Base-by-base conservation (phyloP, 92 coral and sea anemone genomes). In the Umimayanthus chanpuru region DNA sequence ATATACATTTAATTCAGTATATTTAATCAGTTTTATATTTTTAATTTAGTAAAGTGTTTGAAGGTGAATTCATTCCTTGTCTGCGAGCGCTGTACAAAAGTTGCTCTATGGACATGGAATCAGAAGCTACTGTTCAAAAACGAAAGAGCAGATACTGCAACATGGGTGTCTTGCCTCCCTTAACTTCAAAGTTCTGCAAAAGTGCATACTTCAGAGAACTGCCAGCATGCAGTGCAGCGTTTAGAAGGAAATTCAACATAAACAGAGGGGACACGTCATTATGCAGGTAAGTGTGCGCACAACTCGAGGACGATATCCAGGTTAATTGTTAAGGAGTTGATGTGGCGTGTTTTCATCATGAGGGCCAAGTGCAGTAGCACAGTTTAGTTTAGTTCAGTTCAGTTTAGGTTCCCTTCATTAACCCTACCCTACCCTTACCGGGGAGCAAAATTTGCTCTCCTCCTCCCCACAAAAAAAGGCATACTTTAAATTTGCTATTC, bases 181-280 rank as follows among this genome's bases (percentile, higher is more conserved):
- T 36, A 21, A 4, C 21, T 29, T 28, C 28, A 16, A 71, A 32
- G 21, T 8, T 41, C 77, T 83, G 78, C 36, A 83, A 44, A 29
- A 70, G 25, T 5, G 78, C 55, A 39, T 83, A 83, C 41, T 43
- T 47, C 44, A 21, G 2, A 68, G 67, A 70, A 28, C 77, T 83
- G 3, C 67, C 79, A 41, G 61, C 78, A 40, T 83, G 78, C 20
- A 58, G 87, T 25, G 65, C 78, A 29, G 4, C 18, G 67, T 83
- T 83, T 7, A 83, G 87, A 36, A 43, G 77, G 30, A 83, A 83
- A 70, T 71, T 83, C 7, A 44, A 38, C 41, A 26, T 39, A 30
- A 83, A 44, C 68, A 68, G 87, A n/a, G 77, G 77, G 25, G 87
- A 83, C 77, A 70, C 26, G 64, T 36, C 78, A 1, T 73, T 83